These are phyloP conservation scores for Cylindroiulus punctatus DNA, from an alignment of 2,888 invertebrate species.

Conservation along the genomic window DNA sequence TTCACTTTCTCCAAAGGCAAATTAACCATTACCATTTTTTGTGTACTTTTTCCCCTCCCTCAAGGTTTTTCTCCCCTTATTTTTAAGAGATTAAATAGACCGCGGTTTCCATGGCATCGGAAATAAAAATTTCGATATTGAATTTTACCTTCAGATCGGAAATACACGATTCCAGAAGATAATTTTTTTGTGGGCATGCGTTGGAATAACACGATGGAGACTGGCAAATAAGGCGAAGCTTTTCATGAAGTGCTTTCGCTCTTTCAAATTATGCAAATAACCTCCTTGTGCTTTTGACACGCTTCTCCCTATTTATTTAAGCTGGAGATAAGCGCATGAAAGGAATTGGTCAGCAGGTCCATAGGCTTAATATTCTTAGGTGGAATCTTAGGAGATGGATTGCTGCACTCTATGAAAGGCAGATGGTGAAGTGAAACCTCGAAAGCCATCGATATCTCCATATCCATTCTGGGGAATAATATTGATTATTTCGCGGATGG, in stretches of 20 bases:
- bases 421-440: not conserved
- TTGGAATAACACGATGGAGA: not conserved
- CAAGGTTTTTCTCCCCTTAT: not conserved
- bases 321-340: not conserved
- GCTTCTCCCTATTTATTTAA: not conserved
- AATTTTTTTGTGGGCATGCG: not conserved
- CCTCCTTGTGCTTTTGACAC: not conserved
- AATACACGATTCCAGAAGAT: not conserved
- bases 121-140: not conserved
- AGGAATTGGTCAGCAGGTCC: not conserved
- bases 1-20: not conserved
- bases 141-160: not conserved
- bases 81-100: not conserved
- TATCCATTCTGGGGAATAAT: not conserved
- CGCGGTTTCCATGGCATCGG: not conserved
- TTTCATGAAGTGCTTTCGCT: not conserved
- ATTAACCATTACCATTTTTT: constrained; percentile 32
- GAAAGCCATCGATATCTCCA: not conserved
- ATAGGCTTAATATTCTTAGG: not conserved
- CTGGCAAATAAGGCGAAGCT: not conserved
- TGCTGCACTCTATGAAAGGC: not conserved
- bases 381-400: not conserved
- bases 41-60: not conserved
- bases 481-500: constrained; percentile 3
- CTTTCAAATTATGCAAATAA: constrained; percentile 1